phyloP scores from a whole-genome alignment of 2,797 vertebrate genomes.

The Channa striata region DNA sequence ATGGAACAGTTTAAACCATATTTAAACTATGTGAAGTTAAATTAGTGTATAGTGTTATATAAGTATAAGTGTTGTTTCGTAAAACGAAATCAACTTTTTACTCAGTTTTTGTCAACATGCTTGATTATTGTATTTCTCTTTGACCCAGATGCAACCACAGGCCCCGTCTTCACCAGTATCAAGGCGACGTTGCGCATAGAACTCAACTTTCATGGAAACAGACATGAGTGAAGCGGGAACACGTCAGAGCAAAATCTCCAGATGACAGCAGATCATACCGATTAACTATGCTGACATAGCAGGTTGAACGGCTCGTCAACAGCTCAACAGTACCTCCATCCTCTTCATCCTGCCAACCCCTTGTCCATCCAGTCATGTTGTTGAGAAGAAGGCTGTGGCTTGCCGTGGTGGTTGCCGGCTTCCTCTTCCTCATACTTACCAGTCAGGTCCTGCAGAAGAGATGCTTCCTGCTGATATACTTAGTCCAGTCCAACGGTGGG shows the following conservation, averaged over 20 bases:
- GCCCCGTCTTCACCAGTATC: slow-evolving; percentile 9
- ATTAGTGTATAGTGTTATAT: no score
- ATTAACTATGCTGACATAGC: slow-evolving; percentile 41
- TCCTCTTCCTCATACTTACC: slow-evolving; percentile 81
- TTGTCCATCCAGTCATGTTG: slow-evolving; percentile 59
- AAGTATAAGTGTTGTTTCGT: no score
- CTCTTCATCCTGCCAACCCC: background rate
- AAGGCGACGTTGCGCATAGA: background rate
- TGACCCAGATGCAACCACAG: slow-evolving; percentile 10
- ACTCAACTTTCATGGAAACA: slow-evolving; percentile 34
- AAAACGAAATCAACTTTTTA: no score
- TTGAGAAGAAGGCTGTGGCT: slow-evolving; percentile 71
- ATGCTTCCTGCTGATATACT: slow-evolving; percentile 28
- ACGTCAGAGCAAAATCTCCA: slow-evolving; percentile 24
- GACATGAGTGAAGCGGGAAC: slow-evolving; percentile 6
- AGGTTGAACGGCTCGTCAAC: slow-evolving; percentile 13
- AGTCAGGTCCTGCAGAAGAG: slow-evolving; percentile 75
- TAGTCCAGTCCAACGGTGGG: slow-evolving; percentile 8
- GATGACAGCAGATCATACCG: slow-evolving; percentile 48
- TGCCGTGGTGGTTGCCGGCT: slow-evolving; percentile 42
- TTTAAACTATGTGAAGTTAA: no score
- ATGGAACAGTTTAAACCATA: no score
- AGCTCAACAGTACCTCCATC: slow-evolving; percentile 2
- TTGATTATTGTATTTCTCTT: slow-evolving; percentile 7
- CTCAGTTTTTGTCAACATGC: background rate